Evolutionary conservation across 1,140 invertebrate species (phyloP), one percentile per base, ranked within the genome.

Genomic region (Neodiprion fabricii): DNA sequence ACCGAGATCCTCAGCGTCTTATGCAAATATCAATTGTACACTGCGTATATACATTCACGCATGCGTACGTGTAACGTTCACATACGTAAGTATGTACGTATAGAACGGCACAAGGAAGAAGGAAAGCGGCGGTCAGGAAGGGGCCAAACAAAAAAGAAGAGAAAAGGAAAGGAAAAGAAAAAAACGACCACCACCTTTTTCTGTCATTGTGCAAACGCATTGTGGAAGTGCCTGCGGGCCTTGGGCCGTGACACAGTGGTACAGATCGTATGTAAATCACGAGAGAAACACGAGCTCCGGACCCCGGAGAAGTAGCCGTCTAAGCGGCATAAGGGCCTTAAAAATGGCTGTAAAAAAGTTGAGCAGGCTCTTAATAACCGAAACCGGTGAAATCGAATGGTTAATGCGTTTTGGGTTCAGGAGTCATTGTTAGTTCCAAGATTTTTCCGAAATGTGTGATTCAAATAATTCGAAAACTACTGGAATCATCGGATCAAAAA

Each of bases 261-360:
- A 78, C 80, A 71, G 77, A 83, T 81, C 81, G 81, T 82, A 81
- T 82, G 80, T 78, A 81, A 83, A 82, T 82, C 76, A 77, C 28
- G 10, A 50, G 21, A 71, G 17, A 14, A 66, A 71, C 77, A 81
- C 76, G 76, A 80, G 73, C 78, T 72, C 75, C 48, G 71, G 28
- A 40, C 28, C 28, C 28, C 28, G 28, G 28, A 40, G 28, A 40
- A 40, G 28, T 40, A 40, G 28, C 28, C 28, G 28, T 3, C 2
- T 40, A 21, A 21, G 17, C 17, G 17, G 28, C 28, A 40, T 5
- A 40, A 40, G 28, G 28, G 28, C 28, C 28, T 40, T 40, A 40
- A 21, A 21, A 5, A 40, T 40, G 28, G 28, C 28, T 1, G 28
- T 40, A 4, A 40, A 40, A 40, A 40, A 40, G 1, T 40, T 40